Percentiles rank a stretch among this genome's conserved stretches.
Conservation (phyloP, 1,140 invertebrate species). For the Zaprionus kolodkinae region DNA sequence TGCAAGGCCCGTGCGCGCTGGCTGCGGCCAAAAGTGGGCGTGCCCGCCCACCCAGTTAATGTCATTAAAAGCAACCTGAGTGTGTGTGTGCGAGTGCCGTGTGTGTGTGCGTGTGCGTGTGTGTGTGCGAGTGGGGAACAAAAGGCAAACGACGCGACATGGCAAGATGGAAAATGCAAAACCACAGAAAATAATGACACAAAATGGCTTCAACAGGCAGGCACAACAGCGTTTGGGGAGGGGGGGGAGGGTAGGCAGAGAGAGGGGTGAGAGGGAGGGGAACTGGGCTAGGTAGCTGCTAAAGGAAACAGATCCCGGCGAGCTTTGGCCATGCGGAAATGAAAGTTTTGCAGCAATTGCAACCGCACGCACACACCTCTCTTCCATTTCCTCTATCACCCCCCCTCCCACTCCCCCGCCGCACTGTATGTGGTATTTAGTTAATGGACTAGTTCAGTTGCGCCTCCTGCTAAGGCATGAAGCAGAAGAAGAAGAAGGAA, state of each 20-base stretch:
- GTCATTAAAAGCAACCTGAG: slow-evolving; percentile 60
- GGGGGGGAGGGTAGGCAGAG: no score
- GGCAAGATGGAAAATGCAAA: slow-evolving; percentile 71
- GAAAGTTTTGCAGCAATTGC: slow-evolving; percentile 64
- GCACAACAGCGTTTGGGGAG: neutral
- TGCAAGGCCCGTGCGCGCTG: slow-evolving; percentile 46
- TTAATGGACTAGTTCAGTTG: slow-evolving; percentile 73
- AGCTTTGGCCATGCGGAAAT: slow-evolving; percentile 58
- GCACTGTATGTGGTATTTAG: slow-evolving; percentile 48
- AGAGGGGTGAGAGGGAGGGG: neutral
- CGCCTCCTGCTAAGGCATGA: slow-evolving; percentile 27
- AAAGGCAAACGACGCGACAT: slow-evolving; percentile 43
- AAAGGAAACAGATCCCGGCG: neutral
- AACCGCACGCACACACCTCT: slow-evolving; percentile 1
- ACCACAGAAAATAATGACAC: slow-evolving; percentile 78
- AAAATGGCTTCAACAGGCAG: slow-evolving; percentile 62
- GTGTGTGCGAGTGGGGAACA: slow-evolving; percentile 36
- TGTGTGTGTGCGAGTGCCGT: slow-evolving; percentile 15
- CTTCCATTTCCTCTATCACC: neutral
- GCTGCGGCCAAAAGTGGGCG: neutral
- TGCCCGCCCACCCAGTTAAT: slow-evolving; percentile 48
- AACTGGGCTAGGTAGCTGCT: neutral
- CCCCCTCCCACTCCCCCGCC: neutral
- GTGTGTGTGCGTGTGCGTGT: slow-evolving; percentile 27
- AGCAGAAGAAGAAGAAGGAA: neutral